phyloP scores from a whole-genome alignment of 2,113 vertebrate genomes.

The Manacus vitellinus region DNA sequence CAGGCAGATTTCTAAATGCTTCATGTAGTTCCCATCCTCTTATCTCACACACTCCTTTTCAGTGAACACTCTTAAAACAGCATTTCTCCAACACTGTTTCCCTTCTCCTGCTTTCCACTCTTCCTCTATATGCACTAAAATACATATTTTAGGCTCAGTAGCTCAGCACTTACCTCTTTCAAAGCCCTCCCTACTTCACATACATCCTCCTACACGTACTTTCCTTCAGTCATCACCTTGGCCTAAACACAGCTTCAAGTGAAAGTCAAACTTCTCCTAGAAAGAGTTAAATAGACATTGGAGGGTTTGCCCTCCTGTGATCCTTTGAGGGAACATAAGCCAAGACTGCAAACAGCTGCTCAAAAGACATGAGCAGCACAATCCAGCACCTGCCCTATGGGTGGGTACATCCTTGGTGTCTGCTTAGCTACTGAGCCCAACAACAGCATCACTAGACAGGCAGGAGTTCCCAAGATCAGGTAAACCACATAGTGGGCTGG shows the following conservation, averaged over 20 bases:
- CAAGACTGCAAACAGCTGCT: not conserved
- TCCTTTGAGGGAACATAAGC: not conserved
- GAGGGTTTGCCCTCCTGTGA: rapidly evolving
- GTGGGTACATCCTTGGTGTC: not conserved
- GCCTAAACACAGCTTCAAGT: not conserved
- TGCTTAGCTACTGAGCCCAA: not conserved
- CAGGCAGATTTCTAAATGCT: not conserved
- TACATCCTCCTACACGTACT: rapidly evolving
- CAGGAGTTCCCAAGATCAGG: not conserved
- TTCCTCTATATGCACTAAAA: not conserved
- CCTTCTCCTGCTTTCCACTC: not conserved
- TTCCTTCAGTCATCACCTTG: not conserved
- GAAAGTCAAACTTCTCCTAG: not conserved
- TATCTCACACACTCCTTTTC: not conserved
- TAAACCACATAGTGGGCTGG: rapidly evolving
- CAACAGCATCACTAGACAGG: rapidly evolving
- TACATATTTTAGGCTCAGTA: not conserved
- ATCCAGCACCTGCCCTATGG: too few species aligned
- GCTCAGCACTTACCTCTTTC: not conserved
- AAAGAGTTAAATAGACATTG: not conserved
- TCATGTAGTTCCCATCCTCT: not conserved
- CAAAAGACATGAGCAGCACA: not conserved
- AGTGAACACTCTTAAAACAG: rapidly evolving
- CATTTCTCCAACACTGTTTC: not conserved
- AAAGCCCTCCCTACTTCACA: not conserved